Evolutionary conservation across 1,140 invertebrate species (phyloP), one percentile per base, ranked within the genome.

Genomic region (Lamellibrachia luymesi): DNA sequence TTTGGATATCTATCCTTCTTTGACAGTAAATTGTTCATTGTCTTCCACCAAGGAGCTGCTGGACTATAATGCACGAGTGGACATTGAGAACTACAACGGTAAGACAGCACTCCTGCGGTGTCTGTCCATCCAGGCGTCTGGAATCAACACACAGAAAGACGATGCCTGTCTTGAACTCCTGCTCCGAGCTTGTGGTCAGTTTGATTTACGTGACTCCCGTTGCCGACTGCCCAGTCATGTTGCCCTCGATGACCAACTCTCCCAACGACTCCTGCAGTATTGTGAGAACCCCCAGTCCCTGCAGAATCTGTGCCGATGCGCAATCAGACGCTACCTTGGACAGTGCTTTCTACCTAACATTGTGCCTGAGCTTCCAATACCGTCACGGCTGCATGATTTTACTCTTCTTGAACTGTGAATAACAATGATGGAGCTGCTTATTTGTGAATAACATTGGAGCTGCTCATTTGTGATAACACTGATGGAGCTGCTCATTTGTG

Each of bases 151-250:
- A 2, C 94, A 94, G 22, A 90, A 93, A 4, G 95, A 96, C 92
- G 95, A 95, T 93, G 95, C 93, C 6, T 95, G 95, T 92, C 92
- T 96, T 25, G 94, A 96, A 10, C 93, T 96, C 38, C 92, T 96
- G 17, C 93, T 96, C 2, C 94, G 94, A 92, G 95, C 95, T 4
- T 94, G 94, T 22, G 96, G 96, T 52, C 95, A 95, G 93, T 95
- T 95, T 94, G 94, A 95, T 25, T 90, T 95, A 25, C 93, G 94
- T n/a, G 93, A 95, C 92, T 89, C 94, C 13, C 93, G 95, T 56
- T 95, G 94, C 50, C 92, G 94, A 64, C 93, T 95, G 90, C 89
- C 94, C 7, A 80, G 89, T 25, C 92, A 94, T n/a, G 92, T 95
- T 25, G 94, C 93, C 25, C 93, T 93, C 50, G 95, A 95, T 93